Evolutionary conservation across 2,888 invertebrate species (phyloP), one percentile per base, ranked within the genome.

Genomic region (Allolobophora icterica): DNA sequence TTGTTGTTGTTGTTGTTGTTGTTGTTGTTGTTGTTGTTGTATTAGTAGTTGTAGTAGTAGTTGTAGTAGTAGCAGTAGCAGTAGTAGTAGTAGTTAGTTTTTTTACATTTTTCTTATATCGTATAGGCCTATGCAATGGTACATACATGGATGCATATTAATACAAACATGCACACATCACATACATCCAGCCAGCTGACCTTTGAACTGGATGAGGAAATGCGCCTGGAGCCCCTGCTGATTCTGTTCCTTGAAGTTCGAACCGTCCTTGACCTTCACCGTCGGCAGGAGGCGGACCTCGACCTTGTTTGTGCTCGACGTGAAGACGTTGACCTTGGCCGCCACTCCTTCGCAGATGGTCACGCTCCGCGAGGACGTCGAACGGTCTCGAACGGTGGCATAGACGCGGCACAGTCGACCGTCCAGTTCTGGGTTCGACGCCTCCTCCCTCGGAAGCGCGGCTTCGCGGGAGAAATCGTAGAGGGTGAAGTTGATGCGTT

Each of bases 401-500:
- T 84, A 87, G 33, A 90, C 90, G 1, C 84, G 87, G 38, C 87
- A 87, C 87, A 35, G 87, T 33, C 33, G 13, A 24, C 38, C 87
- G 2, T 35, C 35, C 19, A 6, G 87, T 34, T 35, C 33, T 6
- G 84, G 84, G 84, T 34, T 84, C 84, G 84, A 84, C 1, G 11
- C 34, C 33, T n/a, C 8, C 33, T n/a, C 34, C 34, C 33, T 17
- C 19, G 87, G 87, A 19, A 87, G 30, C 0, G 84, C 35, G 42
- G 91, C 84, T 4, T 91, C 89, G 42, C 15, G 33, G 34, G 91
- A 91, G 90, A 91, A 92, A 71, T 92, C 92, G 40, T 35, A 83
- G 13, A 92, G 34, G 21, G 91, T 92, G 52, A 92, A 40, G 89
- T 92, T 92, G 84, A 92, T 90, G 17, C 90, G 84, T 30, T 91